These are phyloP conservation scores for Netelia melanura DNA, from an alignment of 2,888 invertebrate genomes.

Conservation along the genomic window DNA sequence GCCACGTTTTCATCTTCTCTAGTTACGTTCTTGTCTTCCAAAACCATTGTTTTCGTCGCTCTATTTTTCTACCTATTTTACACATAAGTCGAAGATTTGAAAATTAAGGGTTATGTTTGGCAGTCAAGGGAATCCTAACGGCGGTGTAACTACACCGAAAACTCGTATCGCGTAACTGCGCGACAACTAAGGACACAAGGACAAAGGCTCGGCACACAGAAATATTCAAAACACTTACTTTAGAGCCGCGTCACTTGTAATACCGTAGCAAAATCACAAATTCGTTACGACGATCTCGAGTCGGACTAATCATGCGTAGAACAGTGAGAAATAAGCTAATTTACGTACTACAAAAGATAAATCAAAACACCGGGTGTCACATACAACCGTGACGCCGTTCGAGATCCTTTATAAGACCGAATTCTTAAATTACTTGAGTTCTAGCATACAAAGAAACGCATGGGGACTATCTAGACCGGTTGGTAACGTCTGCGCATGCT, in stretches of 20 bases:
- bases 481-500: background rate
- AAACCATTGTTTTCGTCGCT: slow-evolving; percentile 33
- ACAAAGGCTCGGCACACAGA: background rate
- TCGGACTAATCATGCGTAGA: background rate
- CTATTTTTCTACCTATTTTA: background rate
- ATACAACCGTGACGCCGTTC: background rate
- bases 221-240: background rate
- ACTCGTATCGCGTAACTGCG: background rate
- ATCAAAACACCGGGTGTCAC: background rate
- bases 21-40: slow-evolving; percentile 2
- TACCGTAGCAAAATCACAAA: background rate
- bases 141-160: background rate
- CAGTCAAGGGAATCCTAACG: background rate
- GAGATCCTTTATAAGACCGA: background rate
- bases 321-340: background rate
- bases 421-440: background rate
- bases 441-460: background rate
- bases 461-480: background rate
- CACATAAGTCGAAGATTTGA: background rate
- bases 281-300: background rate
- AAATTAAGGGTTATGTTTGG: background rate
- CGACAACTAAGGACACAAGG: background rate
- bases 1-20: background rate
- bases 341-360: background rate
- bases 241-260: background rate